phyloP scores from a whole-genome alignment of 2,113 vertebrate species.

The Tyto alba region DNA sequence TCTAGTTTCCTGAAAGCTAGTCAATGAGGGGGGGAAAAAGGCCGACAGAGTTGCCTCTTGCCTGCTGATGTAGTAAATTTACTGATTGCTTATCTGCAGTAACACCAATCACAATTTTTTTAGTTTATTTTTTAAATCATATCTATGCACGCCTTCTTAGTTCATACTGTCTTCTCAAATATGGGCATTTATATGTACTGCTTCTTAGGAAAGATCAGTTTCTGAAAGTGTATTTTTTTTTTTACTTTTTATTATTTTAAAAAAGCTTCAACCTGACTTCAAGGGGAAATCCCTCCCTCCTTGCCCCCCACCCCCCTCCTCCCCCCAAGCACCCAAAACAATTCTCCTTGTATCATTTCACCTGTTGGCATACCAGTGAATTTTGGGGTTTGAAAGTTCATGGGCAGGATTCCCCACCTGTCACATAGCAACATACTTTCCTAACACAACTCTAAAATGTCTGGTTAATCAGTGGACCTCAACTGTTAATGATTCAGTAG shows the following conservation, averaged over 20 bases:
- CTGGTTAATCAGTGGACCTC: not conserved
- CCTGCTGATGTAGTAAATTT: slow-evolving; percentile 22
- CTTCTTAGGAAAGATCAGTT: not conserved
- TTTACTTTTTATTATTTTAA: not conserved
- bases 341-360: not conserved
- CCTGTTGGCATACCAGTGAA: not conserved
- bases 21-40: not conserved
- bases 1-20: slow-evolving; percentile 40
- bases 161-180: not conserved
- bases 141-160: slow-evolving; percentile 18
- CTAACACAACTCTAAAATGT: not conserved
- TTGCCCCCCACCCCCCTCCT: too few relatives aligned
- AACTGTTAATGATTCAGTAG: not conserved
- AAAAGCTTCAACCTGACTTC: not conserved
- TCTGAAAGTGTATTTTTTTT: not conserved
- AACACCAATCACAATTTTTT: not conserved
- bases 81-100: slow-evolving; percentile 27
- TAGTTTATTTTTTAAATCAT: not conserved
- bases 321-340: not conserved
- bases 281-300: not conserved
- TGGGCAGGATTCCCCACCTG: not conserved
- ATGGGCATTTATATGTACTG: not conserved
- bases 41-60: slow-evolving; percentile 41
- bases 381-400: not conserved
- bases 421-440: not conserved